Evolutionary conservation across 2,113 vertebrate species (phyloP).

Genomic region (Balaeniceps rex): DNA sequence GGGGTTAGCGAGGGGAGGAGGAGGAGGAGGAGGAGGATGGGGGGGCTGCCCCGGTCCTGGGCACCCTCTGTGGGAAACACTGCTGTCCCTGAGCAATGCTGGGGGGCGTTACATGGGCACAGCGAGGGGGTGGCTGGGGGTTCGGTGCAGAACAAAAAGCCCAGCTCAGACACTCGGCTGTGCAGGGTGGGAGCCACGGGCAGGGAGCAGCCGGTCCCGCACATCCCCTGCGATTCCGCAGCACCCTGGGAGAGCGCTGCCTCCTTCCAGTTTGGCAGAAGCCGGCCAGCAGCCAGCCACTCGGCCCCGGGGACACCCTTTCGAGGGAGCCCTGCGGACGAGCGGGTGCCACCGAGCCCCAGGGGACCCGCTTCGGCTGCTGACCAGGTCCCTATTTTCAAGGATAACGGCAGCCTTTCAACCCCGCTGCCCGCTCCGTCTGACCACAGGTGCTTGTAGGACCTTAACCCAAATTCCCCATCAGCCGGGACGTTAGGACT

Average conservation of each 20-base stretch:
- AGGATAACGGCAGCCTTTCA: not conserved
- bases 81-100: not conserved
- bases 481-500: fast-evolving
- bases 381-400: not conserved
- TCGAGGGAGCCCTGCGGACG: not conserved
- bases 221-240: not conserved
- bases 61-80: fast-evolving
- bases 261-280: not conserved
- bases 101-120: not conserved
- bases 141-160: not conserved
- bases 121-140: not conserved
- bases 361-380: not conserved
- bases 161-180: not conserved
- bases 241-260: not conserved
- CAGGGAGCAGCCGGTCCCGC: not conserved
- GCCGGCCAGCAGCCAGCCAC: not conserved
- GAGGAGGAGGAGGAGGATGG: not conserved
- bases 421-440: fast-evolving
- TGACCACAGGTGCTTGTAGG: not conserved
- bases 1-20: not conserved
- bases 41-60: not conserved
- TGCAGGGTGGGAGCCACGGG: not conserved
- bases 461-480: not conserved
- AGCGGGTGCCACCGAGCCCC: fast-evolving
- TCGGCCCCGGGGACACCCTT: not conserved